Evolutionary conservation across 1,140 invertebrate genomes (phyloP).

Genomic region (Arion vulgaris): DNA sequence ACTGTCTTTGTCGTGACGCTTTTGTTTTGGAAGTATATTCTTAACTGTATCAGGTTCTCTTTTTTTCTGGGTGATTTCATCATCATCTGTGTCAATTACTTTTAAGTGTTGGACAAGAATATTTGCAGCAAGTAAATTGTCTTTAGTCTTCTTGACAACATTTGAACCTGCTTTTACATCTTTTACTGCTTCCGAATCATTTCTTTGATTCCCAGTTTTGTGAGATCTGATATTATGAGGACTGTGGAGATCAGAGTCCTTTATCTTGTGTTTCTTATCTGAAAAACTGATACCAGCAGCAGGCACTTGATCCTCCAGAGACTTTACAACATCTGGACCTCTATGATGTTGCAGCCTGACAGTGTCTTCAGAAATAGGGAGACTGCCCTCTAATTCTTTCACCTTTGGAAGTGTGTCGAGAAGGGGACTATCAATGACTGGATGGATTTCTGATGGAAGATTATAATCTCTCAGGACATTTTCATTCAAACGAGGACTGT

Average conservation of each 20-base stretch:
- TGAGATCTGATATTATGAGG: background rate
- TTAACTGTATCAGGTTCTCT: background rate
- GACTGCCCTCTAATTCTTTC: too few species aligned
- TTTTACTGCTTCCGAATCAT: background rate
- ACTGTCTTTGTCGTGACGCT: background rate
- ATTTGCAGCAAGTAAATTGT: background rate
- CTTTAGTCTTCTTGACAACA: background rate
- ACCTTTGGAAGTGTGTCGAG: too few species aligned
- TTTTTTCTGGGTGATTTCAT: background rate
- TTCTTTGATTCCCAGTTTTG: background rate
- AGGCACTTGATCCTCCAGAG: background rate
- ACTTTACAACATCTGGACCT: too few species aligned
- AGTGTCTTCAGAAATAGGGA: too few species aligned
- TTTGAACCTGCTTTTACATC: background rate
- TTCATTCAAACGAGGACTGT: too few species aligned
- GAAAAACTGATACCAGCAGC: background rate
- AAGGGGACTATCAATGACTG: too few species aligned
- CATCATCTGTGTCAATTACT: too few species aligned
- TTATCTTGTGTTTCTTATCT: background rate
- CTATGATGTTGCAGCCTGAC: too few species aligned
- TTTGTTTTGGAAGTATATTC: background rate
- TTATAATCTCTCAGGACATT: too few species aligned
- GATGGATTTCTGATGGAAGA: too few species aligned
- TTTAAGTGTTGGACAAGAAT: too few species aligned
- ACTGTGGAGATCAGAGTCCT: background rate